phyloP scores from a whole-genome alignment of 2,797 vertebrate genomes.

The Melopsittacus undulatus region DNA sequence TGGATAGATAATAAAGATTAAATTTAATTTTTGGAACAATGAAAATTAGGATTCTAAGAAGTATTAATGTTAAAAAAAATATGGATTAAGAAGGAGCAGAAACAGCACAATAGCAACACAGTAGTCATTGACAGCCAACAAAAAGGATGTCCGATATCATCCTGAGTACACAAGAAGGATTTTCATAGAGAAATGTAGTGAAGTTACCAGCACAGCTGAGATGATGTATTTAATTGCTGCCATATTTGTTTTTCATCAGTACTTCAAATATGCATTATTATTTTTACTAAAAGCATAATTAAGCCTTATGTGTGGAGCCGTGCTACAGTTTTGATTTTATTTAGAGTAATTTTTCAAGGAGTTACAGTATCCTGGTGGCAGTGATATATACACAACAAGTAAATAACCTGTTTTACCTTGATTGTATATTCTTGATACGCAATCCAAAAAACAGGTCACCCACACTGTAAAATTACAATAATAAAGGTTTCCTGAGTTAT shows the following conservation, averaged over 20 bases:
- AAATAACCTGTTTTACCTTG: neutral
- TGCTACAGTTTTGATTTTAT: neutral
- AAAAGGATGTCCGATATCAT: rapidly evolving
- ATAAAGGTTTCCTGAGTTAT: neutral
- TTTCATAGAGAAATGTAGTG: neutral
- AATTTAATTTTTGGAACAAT: neutral
- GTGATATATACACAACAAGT: neutral
- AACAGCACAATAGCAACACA: neutral
- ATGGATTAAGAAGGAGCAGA: neutral
- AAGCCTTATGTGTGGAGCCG: neutral
- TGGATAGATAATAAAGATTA: neutral
- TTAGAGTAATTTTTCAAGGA: neutral
- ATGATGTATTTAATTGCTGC: neutral
- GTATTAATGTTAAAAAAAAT: neutral
- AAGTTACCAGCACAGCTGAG: neutral
- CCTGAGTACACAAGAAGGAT: neutral
- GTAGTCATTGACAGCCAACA: neutral
- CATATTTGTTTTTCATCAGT: neutral
- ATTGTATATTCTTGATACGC: neutral
- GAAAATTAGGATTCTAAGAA: neutral
- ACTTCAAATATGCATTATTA: neutral
- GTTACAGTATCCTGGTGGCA: neutral
- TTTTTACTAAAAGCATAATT: neutral
- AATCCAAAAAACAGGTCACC: neutral
- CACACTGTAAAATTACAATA: neutral